Evolutionary conservation across 2,888 invertebrate species (phyloP).

Genomic region (Hedychridium roseum): DNA sequence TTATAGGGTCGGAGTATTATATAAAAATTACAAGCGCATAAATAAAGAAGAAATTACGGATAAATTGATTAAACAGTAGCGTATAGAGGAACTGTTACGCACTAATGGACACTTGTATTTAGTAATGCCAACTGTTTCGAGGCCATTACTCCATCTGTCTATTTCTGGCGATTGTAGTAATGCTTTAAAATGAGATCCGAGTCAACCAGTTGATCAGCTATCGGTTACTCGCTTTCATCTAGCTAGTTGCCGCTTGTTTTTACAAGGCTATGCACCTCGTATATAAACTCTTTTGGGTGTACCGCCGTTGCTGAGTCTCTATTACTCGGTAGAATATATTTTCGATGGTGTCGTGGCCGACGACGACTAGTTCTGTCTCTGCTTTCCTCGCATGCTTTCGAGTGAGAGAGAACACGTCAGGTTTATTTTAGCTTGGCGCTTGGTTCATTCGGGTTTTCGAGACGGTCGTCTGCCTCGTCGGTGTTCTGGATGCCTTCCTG

Average conservation of each 20-base stretch:
- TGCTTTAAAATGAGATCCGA: neutral
- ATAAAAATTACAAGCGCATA: too few relatives aligned
- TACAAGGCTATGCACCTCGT: neutral
- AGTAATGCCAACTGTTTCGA: too few relatives aligned
- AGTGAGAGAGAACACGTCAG: constrained; percentile 5
- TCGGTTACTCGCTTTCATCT: constrained; percentile 8
- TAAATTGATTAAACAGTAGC: too few relatives aligned
- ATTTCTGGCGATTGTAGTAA: constrained; percentile 11
- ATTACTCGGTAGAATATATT: constrained; percentile 28
- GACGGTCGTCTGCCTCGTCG: constrained; percentile 2
- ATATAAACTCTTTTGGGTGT: constrained; percentile 1
- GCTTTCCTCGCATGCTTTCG: neutral
- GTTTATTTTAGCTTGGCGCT: constrained; percentile 36
- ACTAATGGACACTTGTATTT: too few relatives aligned
- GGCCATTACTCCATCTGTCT: constrained; percentile 9
- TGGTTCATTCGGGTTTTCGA: constrained; percentile 30
- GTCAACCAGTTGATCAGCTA: constrained; percentile 3
- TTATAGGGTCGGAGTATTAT: too few relatives aligned
- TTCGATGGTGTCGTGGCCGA: constrained; percentile 22
- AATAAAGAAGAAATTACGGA: too few relatives aligned
- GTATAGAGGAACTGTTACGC: too few relatives aligned
- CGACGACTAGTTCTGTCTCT: constrained; percentile 8
- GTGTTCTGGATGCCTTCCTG: constrained; percentile 8
- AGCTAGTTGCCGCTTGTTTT: neutral
- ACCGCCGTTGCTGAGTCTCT: constrained; percentile 8